Evolutionary conservation across 2,888 invertebrate genomes (phyloP).

Genomic region (Drosophila rubida): DNA sequence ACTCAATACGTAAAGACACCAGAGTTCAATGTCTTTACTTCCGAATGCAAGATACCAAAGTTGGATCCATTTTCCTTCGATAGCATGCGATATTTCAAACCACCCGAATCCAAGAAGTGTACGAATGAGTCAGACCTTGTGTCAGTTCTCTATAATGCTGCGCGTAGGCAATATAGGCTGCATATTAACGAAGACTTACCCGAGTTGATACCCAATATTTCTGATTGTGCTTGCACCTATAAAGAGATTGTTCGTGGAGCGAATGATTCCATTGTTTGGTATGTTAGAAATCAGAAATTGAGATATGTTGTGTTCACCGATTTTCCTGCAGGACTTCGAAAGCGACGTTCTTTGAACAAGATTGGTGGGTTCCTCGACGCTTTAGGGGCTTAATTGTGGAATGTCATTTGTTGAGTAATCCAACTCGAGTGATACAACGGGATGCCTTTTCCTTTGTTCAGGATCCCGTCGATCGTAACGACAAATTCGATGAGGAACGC

Average conservation of each 20-base stretch:
- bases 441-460: slow-evolving; percentile 86
- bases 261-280: slow-evolving; percentile 5
- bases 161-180: slow-evolving; percentile 36
- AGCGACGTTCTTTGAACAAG: not conserved
- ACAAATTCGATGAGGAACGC: slow-evolving; percentile 21
- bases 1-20: not conserved
- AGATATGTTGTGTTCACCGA: not conserved
- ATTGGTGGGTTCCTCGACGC: slow-evolving; percentile 50
- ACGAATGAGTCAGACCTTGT: slow-evolving; percentile 36
- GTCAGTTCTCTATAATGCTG: slow-evolving; percentile 21
- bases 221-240: slow-evolving; percentile 65
- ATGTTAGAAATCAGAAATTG: not conserved
- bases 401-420: slow-evolving; percentile 80
- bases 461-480: slow-evolving; percentile 72
- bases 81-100: slow-evolving; percentile 66
- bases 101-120: slow-evolving; percentile 11
- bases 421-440: slow-evolving; percentile 55
- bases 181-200: slow-evolving; percentile 31
- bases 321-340: slow-evolving; percentile 7
- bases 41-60: slow-evolving; percentile 87
- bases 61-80: slow-evolving; percentile 86
- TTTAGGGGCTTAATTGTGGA: slow-evolving; percentile 59
- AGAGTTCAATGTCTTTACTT: slow-evolving; percentile 76
- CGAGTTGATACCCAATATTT: slow-evolving; percentile 20
- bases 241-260: slow-evolving; percentile 47